phyloP scores from a whole-genome alignment of 2,888 invertebrate species.

The Pristionchus exspectatus region DNA sequence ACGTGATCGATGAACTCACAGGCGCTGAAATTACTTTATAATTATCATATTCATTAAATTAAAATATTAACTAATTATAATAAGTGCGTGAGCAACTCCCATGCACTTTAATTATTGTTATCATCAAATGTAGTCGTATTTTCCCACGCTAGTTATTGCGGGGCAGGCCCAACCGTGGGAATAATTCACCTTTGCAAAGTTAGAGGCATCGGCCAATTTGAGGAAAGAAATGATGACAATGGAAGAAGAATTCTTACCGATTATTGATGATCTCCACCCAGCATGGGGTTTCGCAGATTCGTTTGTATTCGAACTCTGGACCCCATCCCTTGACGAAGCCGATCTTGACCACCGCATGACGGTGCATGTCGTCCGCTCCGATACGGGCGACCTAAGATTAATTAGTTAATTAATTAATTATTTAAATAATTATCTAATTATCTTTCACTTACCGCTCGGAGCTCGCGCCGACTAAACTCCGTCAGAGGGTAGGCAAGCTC shows the following conservation, averaged over 20 bases:
- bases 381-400: conserved; percentile 59
- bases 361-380: conserved; percentile 93
- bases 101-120: background rate
- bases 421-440: background rate
- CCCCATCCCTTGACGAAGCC: conserved; percentile 99
- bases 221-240: background rate
- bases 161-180: background rate
- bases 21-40: background rate
- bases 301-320: conserved; percentile 92
- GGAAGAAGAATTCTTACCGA: conserved; percentile 48
- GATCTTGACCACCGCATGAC: conserved; percentile 99
- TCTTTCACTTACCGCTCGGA: background rate
- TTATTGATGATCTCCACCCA: conserved; percentile 91
- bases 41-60: no score
- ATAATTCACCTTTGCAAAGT: background rate
- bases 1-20: conserved; percentile 48
- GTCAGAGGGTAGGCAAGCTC: background rate
- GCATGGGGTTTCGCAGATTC: conserved; percentile 97
- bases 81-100: no score
- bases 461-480: background rate
- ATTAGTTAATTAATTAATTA: background rate
- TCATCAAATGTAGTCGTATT: background rate
- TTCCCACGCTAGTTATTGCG: background rate
- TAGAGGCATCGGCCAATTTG: background rate
- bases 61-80: background rate